phyloP scores from a whole-genome alignment of 2,888 invertebrate species.

The Tolmerus cingulatus region DNA sequence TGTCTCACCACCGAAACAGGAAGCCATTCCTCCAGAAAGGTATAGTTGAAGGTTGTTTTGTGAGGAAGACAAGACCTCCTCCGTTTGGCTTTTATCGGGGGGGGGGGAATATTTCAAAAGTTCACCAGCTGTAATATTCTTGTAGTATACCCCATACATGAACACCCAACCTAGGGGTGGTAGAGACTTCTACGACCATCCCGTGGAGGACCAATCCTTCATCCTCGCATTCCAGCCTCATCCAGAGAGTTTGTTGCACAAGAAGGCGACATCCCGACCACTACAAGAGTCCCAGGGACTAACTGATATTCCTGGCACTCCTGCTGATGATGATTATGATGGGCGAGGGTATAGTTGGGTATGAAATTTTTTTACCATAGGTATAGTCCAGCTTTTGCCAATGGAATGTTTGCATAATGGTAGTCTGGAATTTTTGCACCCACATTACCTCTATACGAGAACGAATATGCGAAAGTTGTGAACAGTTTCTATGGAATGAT shows the following conservation, averaged over 20 bases:
- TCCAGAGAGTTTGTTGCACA: neutral
- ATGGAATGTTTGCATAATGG: neutral
- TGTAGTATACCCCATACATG: neutral
- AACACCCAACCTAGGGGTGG: neutral
- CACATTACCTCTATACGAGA: neutral
- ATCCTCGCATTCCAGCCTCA: neutral
- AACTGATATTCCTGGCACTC: neutral
- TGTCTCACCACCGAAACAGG: neutral
- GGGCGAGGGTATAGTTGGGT: neutral
- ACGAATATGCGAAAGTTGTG: neutral
- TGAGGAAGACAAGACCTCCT: neutral
- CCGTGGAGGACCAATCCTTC: neutral
- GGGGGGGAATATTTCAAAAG: neutral
- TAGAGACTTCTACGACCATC: neutral
- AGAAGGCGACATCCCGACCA: neutral
- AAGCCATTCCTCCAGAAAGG: neutral
- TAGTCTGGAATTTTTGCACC: neutral
- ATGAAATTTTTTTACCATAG: neutral
- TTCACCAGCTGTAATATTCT: neutral
- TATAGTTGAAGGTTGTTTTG: neutral
- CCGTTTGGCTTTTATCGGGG: neutral
- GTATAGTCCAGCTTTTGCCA: neutral
- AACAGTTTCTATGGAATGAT: neutral
- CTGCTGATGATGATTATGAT: neutral
- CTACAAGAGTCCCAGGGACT: neutral